These are phyloP conservation scores for Protonemura montana DNA, from an alignment of 2,888 invertebrate species.

Conservation along the genomic window DNA sequence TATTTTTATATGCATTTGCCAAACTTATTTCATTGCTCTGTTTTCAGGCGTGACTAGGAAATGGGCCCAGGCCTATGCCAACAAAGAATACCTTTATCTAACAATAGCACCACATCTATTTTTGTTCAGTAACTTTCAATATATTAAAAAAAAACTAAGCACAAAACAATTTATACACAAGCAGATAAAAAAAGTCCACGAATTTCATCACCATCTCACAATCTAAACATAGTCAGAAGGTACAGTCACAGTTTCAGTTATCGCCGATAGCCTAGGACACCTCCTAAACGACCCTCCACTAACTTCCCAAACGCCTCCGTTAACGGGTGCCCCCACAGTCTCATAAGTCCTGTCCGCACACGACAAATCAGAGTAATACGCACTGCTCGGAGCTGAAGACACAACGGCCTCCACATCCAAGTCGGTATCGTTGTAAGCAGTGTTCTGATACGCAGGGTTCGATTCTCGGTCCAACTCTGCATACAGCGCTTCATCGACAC, in stretches of 20 bases:
- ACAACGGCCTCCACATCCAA: constrained; percentile 66
- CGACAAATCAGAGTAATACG: constrained; percentile 76
- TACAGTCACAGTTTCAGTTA: constrained; percentile 66
- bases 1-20: no score
- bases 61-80: neutral
- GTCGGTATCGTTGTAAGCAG: constrained; percentile 67
- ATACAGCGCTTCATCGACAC: constrained; percentile 69
- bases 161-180: neutral
- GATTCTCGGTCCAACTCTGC: constrained; percentile 73
- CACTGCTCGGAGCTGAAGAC: constrained; percentile 75
- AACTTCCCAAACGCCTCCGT: constrained; percentile 43
- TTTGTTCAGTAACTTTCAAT: neutral
- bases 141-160: neutral
- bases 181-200: neutral
- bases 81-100: neutral
- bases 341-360: constrained; percentile 67
- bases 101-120: neutral
- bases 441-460: constrained; percentile 73
- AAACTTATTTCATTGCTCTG: neutral
- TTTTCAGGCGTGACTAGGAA: neutral
- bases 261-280: constrained; percentile 61
- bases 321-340: constrained; percentile 65
- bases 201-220: neutral
- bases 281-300: constrained; percentile 40
- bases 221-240: constrained; percentile 67